Evolutionary conservation across 2,888 invertebrate species (phyloP).

Genomic region (Choristoneura rosaceana): DNA sequence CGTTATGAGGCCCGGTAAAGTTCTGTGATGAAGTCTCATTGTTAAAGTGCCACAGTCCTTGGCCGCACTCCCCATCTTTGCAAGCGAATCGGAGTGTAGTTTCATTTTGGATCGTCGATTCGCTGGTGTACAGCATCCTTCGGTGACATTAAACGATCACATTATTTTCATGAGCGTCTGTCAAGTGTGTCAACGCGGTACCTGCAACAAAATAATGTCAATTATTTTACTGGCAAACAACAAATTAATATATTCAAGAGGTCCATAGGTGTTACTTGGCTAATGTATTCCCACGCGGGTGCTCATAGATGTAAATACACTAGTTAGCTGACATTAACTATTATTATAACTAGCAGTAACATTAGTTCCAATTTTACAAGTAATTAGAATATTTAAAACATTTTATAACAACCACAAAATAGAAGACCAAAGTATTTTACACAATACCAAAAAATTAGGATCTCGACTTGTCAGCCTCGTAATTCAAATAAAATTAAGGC

Average conservation of each 20-base stretch:
- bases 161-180: conserved; percentile 24
- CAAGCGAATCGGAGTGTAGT: conserved; percentile 20
- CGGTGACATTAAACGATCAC: conserved; percentile 36
- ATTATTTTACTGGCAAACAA: background rate
- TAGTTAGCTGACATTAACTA: background rate
- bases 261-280: background rate
- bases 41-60: conserved; percentile 1
- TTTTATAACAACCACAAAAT: background rate
- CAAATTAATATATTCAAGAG: background rate
- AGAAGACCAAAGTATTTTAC: background rate
- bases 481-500: background rate
- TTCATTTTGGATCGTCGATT: conserved; percentile 31
- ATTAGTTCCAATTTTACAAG: background rate
- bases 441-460: background rate
- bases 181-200: background rate
- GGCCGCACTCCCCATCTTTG: conserved; percentile 20
- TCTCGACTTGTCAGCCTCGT: background rate
- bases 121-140: conserved; percentile 42
- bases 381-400: background rate
- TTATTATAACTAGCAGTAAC: background rate
- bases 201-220: conserved; percentile 19
- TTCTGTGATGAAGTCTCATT: conserved; percentile 29
- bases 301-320: background rate
- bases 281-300: background rate
- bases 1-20: conserved; percentile 29